Base-by-base conservation (phyloP, 2,797 vertebrate genomes). In the Gallinago solitaria region DNA sequence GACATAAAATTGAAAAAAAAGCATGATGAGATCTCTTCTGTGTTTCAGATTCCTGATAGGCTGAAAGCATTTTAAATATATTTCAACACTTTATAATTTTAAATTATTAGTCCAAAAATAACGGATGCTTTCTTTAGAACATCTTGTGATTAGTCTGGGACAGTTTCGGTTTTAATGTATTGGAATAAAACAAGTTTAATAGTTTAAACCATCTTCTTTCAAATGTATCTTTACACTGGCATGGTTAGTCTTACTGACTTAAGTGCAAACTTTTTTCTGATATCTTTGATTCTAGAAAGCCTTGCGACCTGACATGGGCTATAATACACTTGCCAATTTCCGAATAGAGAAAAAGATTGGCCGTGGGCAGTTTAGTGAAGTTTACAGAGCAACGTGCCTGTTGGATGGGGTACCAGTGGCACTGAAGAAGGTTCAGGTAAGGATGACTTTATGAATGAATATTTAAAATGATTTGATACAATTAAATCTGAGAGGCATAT, bases 351-450 rank as follows among this genome's bases (percentile, higher is more conserved):
- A 99, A 96, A 99, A 99, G 97, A 99, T 99, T 59, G 99, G 99
- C 65, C 98, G 99, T 67, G 99, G 99, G 81, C 99, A 99, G 95
- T 99, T 99, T 97, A 99, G 99, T 83, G 99, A 99, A 98, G 99
- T 99, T 75, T 99, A 99, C 94, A 98, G 99, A 97, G 99, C 99
- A 16, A 98, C 98, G 33, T 99, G 99, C 97, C 98, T 99, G 87
- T 95, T 99, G 95, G 98, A 99, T 97, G 98, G 99, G 95, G 99
- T 99, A 2, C 98, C 99, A 16, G 98, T 99, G 95, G 99, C 99
- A 85, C 98, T 99, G 97, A 99, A 99, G 97, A 99, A 99, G 98
- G 98, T 99, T n/a, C 99, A 99, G 99, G 99, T 99, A 98, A 98
- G 97, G 64, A n/a, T 59, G 43, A 63, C 16, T 39, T 93, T 87